Conservation (phyloP, 2,888 invertebrate species). For the Selenia dentaria region DNA sequence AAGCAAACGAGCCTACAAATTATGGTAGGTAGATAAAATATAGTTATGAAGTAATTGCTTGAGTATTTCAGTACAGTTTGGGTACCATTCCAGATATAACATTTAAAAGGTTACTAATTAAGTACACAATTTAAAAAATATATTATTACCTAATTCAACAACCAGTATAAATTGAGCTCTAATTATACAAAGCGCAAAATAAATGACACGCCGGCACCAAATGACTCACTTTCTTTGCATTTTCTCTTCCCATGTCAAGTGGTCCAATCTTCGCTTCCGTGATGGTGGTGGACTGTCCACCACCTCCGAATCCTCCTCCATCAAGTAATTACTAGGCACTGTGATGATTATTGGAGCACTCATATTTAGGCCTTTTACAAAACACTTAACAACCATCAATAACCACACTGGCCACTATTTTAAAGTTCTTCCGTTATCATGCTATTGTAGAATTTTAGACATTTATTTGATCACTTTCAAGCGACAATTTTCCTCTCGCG, state of each 20-base stretch:
- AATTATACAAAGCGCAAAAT: conserved; percentile 21
- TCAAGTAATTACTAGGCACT: conserved; percentile 76
- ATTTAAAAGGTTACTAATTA: too few relatives aligned
- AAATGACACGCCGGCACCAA: conserved; percentile 54
- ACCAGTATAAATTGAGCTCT: conserved; percentile 8
- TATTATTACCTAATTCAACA: too few relatives aligned
- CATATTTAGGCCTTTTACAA: conserved; percentile 59
- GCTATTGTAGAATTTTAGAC: conserved; percentile 46
- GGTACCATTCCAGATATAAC: too few relatives aligned
- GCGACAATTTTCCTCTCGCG: conserved; percentile 55
- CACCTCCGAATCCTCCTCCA: conserved; percentile 64
- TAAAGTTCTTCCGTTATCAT: conserved; percentile 60
- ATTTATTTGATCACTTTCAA: conserved; percentile 58
- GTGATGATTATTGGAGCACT: conserved; percentile 81
- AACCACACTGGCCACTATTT: conserved; percentile 49
- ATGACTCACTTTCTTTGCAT: conserved; percentile 92
- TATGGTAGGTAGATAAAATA: too few relatives aligned
- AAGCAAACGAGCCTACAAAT: too few relatives aligned
- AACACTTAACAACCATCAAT: conserved; percentile 39
- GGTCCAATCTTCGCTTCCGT: conserved; percentile 91
- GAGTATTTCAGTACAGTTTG: too few relatives aligned
- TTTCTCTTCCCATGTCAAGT: conserved; percentile 94
- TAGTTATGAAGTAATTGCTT: too few relatives aligned
- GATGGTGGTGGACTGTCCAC: conserved; percentile 65
- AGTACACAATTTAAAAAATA: too few relatives aligned